Evolutionary conservation across 64 coral and sea anemone genomes (phyloP).

Genomic region (Exaiptasia diaphana): DNA sequence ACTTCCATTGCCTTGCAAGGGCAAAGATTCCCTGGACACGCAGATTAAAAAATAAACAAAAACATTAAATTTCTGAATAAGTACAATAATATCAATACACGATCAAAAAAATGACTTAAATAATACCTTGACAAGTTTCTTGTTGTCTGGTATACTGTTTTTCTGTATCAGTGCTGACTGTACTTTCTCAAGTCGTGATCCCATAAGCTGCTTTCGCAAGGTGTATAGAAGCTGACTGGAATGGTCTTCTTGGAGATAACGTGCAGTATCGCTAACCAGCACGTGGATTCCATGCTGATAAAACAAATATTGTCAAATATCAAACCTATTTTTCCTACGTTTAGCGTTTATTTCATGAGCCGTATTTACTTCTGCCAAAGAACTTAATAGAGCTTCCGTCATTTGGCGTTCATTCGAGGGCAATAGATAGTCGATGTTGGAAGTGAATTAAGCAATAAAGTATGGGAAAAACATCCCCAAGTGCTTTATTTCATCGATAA

Average conservation of each 20-base stretch:
- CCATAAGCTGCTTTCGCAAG: conserved; percentile 73
- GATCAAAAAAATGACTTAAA: too few species aligned
- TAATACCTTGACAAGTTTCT: conserved; percentile 63
- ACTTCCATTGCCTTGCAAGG: conserved; percentile 93
- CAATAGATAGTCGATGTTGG: too few species aligned
- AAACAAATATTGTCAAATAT: background rate
- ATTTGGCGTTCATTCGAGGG: too few species aligned
- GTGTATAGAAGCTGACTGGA: conserved; percentile 92
- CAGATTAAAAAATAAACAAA: background rate
- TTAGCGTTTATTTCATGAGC: too few species aligned
- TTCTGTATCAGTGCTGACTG: conserved; percentile 59
- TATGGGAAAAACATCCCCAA: too few species aligned
- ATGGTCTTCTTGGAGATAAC: conserved; percentile 90
- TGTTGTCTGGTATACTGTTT: conserved; percentile 63
- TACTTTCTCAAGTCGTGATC: conserved; percentile 84
- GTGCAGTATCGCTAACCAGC: conserved; percentile 45
- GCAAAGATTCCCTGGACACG: conserved; percentile 72
- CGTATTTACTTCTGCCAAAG: too few species aligned
- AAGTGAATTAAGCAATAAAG: too few species aligned
- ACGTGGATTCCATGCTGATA: conserved; percentile 15
- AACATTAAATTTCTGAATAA: too few species aligned
- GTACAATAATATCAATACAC: too few species aligned
- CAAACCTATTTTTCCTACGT: too few species aligned
- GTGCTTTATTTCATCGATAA: too few species aligned
- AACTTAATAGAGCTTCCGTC: too few species aligned